These are phyloP conservation scores for Sardinella longiceps DNA, from an alignment of 2,797 vertebrate species.

Conservation along the genomic window DNA sequence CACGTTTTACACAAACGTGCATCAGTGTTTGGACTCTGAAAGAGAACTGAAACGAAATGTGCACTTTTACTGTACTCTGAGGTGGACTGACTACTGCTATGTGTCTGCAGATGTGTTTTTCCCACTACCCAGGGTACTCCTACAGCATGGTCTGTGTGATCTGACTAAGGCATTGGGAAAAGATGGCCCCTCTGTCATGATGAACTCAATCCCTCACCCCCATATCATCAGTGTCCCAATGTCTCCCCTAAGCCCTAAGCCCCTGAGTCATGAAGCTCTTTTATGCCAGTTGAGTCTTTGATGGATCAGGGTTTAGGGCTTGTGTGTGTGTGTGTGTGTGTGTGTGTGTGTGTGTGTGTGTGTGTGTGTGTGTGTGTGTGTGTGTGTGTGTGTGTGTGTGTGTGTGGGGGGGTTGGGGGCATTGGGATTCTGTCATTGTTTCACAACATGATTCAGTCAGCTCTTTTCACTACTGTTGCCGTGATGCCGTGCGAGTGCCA, in stretches of 20 bases:
- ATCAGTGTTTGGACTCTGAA: conserved; percentile 24
- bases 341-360: no score
- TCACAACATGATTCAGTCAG: neutral
- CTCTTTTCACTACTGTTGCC: neutral
- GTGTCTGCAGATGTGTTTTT: neutral
- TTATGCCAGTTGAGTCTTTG: no score
- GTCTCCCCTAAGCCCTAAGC: no score
- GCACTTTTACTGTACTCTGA: conserved; percentile 21
- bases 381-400: no score
- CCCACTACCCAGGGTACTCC: neutral
- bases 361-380: no score
- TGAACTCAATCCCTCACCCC: neutral
- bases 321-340: no score
- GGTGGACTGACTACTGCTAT: neutral
- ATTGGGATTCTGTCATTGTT: neutral
- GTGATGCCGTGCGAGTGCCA: no score
- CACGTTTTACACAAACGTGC: conserved; percentile 4
- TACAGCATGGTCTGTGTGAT: neutral
- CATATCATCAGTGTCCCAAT: neutral
- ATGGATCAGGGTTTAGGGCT: no score
- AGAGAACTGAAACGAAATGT: conserved; percentile 37
- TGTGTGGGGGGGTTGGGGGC: no score
- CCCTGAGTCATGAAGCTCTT: no score
- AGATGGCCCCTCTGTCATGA: neutral
- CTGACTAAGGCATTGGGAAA: neutral